Percentiles rank a stretch among this genome's conserved stretches.
Evolutionary conservation across 1,140 invertebrate species (phyloP).

Genomic region (Drosophila asahinai): DNA sequence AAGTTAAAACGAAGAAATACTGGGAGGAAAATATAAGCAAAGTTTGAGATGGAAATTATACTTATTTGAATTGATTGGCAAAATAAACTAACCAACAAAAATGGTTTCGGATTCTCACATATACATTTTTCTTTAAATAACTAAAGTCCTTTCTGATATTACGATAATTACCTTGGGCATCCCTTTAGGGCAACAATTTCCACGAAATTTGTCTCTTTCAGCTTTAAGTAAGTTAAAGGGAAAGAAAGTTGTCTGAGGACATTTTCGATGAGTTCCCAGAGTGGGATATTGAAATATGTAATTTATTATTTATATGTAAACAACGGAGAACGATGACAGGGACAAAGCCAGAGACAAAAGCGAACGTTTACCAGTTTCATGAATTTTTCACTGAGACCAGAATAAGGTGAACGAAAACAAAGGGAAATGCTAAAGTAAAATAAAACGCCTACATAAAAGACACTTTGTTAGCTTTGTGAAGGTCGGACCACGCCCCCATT

Average conservation of each 20-base stretch:
- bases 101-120: neutral
- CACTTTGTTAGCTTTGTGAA: constrained; percentile 46
- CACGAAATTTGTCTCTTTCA: constrained; percentile 17
- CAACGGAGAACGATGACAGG: constrained; percentile 15
- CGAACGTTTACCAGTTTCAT: constrained; percentile 34
- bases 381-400: constrained; percentile 35
- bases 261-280: constrained; percentile 9
- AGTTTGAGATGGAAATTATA: neutral
- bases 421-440: constrained; percentile 33
- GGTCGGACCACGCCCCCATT: constrained; percentile 7
- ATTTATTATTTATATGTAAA: constrained; percentile 64
- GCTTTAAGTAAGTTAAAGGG: constrained; percentile 27
- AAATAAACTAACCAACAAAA: neutral
- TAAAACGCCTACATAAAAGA: constrained; percentile 32
- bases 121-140: neutral
- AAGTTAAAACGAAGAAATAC: neutral
- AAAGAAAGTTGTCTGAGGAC: constrained; percentile 1
- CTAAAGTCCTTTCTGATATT: too few species aligned
- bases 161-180: constrained; percentile 27
- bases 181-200: neutral
- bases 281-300: constrained; percentile 37
- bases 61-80: too few species aligned
- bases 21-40: rapidly evolving
- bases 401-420: constrained; percentile 36
- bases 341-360: constrained; percentile 21